Evolutionary conservation across 2,888 invertebrate species (phyloP), one percentile per base, ranked within the genome.

Genomic region (Noctua janthe): DNA sequence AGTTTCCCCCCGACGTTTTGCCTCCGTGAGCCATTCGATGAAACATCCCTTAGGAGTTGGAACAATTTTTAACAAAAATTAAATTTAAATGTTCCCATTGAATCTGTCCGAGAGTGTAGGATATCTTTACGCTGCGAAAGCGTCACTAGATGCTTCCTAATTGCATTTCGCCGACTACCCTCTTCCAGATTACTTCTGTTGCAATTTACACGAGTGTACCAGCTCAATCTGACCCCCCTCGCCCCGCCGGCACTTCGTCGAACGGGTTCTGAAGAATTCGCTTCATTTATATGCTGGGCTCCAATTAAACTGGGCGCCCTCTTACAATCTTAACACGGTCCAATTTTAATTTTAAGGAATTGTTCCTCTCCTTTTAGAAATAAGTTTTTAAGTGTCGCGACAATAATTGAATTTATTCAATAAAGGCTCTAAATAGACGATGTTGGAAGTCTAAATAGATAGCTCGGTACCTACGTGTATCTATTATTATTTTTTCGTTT

Each of bases 161-260:
- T 93, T 93, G 93, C 93, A 92, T 93, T 91, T 92, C 84, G 87
- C 87, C 85, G 90, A 90, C 91, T 91, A 90, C 91, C 80, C 91
- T 90, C 88, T 88, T 86, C 87, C 83, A 90, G 92, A 93, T 92
- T 92, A 92, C 91, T 92, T 92, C 91, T 91, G 91, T 91, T 92
- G 91, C 93, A 92, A 92, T 92, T 91, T 91, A 90, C 90, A 90
- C 92, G 87, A 92, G 83, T 78, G 76, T 71, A 78, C 92, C 91
- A 90, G 77, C 84, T 86, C 87, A 89, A 88, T 80, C 75, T 89
- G 92, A 92, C 80, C 89, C 78, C 84, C 80, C 83, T 73, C 77
- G 47, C 78, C 85, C 80, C 74, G 4, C n/a, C 15, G 49, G 74
- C 77, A 80, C 87, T 87, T 78, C 80, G 66, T 62, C 72, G 49